Evolutionary conservation across 2,888 invertebrate genomes (phyloP).

Genomic region (Gibbula magus): DNA sequence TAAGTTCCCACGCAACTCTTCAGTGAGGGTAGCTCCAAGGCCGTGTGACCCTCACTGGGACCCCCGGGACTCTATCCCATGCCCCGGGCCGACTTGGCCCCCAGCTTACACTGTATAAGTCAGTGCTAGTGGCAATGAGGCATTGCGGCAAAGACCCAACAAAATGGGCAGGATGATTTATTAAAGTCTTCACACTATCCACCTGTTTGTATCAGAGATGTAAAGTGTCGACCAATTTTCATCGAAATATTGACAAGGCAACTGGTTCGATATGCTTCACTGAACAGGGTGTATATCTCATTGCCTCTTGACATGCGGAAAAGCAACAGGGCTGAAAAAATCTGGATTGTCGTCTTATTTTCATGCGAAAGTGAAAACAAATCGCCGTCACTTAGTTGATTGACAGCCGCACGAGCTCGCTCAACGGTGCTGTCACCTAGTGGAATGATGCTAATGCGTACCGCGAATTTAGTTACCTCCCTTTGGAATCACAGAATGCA

Average conservation of each 20-base stretch:
- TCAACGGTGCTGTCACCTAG: not conserved
- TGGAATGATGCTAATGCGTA: not conserved
- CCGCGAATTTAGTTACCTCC: too few species aligned
- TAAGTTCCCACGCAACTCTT: slow-evolving; percentile 3
- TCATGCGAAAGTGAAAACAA: slow-evolving; percentile 20
- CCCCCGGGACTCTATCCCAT: not conserved
- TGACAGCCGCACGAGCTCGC: slow-evolving; percentile 15
- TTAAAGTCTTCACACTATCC: slow-evolving; percentile 16
- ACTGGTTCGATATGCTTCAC: not conserved
- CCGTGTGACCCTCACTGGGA: not conserved
- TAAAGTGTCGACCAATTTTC: slow-evolving; percentile 12
- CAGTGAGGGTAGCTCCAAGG: not conserved
- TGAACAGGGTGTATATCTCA: not conserved
- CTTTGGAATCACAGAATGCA: too few species aligned
- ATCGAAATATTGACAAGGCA: not conserved
- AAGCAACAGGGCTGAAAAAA: not conserved
- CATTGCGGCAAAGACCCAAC: not conserved
- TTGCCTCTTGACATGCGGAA: not conserved
- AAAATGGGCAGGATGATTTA: slow-evolving; percentile 10
- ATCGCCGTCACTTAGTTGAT: slow-evolving; percentile 17
- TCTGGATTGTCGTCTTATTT: slow-evolving; percentile 9
- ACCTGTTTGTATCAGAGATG: slow-evolving; percentile 12
- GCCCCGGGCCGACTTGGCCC: not conserved
- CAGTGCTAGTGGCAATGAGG: not conserved
- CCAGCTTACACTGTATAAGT: not conserved